Evolutionary conservation across 2,797 vertebrate species (phyloP).

Genomic region (Thaleichthys pacificus): DNA sequence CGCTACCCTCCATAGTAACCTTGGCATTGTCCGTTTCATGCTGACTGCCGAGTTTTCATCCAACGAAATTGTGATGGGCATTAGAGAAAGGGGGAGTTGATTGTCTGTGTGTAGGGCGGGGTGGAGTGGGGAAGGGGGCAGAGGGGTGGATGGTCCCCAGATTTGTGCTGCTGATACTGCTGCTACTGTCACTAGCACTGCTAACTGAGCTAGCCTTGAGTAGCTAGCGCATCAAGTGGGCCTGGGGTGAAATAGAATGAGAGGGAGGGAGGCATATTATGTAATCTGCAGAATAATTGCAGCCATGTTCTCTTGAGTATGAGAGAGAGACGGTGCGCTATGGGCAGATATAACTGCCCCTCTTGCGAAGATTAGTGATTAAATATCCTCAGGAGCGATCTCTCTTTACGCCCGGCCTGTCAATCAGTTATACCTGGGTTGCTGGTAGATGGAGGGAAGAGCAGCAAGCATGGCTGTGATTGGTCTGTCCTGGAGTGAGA

Average conservation of each 20-base stretch:
- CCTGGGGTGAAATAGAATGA: neutral
- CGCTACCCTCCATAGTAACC: no score
- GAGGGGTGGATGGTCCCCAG: no score
- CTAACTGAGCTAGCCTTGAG: neutral
- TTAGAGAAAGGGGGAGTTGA: no score
- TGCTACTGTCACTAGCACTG: neutral
- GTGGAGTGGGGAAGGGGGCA: no score
- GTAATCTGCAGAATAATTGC: slow-evolving; percentile 37
- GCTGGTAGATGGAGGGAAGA: neutral
- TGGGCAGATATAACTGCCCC: no score
- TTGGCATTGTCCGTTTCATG: no score
- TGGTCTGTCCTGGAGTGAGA: slow-evolving; percentile 14
- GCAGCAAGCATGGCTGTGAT: slow-evolving; percentile 1
- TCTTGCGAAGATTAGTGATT: neutral
- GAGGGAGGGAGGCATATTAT: slow-evolving; percentile 25
- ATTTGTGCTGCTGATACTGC: neutral
- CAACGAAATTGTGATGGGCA: no score
- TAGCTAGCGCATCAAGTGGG: slow-evolving; percentile 2
- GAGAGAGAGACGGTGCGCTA: no score
- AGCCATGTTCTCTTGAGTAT: no score
- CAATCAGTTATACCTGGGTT: slow-evolving; percentile 15
- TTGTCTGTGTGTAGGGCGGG: no score
- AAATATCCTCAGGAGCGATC: no score
- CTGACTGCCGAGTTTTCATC: no score
- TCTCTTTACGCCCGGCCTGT: neutral